Evolutionary conservation across 2,113 vertebrate species (phyloP).

Genomic region (Cyphomyrus discorhynchus): DNA sequence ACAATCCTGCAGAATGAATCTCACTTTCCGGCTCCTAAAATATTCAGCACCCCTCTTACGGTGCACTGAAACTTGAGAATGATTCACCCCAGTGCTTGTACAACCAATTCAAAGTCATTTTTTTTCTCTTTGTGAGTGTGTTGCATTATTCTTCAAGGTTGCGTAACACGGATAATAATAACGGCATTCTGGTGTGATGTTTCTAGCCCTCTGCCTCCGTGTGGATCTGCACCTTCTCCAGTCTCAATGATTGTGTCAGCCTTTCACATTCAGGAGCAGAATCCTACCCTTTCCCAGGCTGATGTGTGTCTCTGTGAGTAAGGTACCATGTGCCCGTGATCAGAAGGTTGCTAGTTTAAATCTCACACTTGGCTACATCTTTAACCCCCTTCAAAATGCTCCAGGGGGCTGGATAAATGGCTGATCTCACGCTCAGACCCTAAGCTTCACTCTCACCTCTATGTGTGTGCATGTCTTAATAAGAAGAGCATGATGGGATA

Average conservation of each 20-base stretch:
- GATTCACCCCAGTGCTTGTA: background rate
- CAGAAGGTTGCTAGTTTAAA: background rate
- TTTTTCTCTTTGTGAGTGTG: background rate
- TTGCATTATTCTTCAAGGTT: background rate
- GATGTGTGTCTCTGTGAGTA: background rate
- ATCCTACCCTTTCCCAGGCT: background rate
- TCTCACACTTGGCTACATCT: background rate
- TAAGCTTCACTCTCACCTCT: background rate
- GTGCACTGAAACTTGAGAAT: background rate
- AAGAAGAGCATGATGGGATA: background rate
- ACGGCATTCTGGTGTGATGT: background rate
- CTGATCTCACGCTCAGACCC: background rate
- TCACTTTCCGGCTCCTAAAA: conserved; percentile 10
- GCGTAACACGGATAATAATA: conserved; percentile 7
- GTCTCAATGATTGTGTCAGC: background rate
- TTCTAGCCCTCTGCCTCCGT: background rate
- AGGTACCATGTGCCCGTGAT: background rate
- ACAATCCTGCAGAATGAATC: background rate
- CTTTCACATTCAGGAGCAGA: background rate
- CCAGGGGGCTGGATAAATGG: background rate
- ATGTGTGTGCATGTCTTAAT: background rate
- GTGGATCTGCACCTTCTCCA: background rate
- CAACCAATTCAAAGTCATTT: background rate
- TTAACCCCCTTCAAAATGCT: background rate
- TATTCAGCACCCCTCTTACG: conserved; percentile 12